A percentile compares a stretch with the other conserved stretches of the same genome.
Evolutionary conservation across 2,113 vertebrate genomes (phyloP).

Genomic region (Bos taurus): ARS-UCD2.0 NC_037332.1:110199001-110199500

Average conservation of each 20-base stretch:
- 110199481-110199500: neutral
- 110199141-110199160: neutral
- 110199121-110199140: constrained; percentile 14
- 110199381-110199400: neutral
- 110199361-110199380: neutral
- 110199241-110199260: neutral
- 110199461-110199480: neutral
- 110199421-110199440: neutral
- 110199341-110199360: neutral
- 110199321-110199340: neutral
- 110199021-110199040: neutral
- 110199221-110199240: neutral
- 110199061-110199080: constrained; percentile 28
- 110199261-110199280: neutral
- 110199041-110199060: neutral
- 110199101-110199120: constrained; percentile 16
- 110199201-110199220: neutral
- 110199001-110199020: neutral
- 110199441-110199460: neutral
- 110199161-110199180: neutral
- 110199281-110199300: neutral
- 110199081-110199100: neutral
- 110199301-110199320: neutral
- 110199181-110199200: neutral
- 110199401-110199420: neutral